Percentiles rank a stretch among this genome's conserved stretches.
Conservation (phyloP, 2,888 invertebrate genomes). For the Melieria crassipennis region DNA sequence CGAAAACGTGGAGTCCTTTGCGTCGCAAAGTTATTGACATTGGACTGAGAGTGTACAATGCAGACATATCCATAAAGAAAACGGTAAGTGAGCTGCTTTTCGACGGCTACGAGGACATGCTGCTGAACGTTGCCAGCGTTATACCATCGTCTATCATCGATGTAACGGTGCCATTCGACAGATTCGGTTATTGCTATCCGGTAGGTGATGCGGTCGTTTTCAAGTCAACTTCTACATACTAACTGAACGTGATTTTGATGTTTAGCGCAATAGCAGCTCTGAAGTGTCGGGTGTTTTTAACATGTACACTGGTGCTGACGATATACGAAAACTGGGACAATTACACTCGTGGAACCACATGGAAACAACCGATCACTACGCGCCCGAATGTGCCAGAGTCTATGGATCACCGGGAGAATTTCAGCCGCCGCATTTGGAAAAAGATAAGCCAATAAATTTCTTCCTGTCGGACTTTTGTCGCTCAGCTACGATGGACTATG, state of each 20-base stretch:
- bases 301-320: slow-evolving; percentile 75
- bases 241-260: slow-evolving; percentile 41
- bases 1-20: slow-evolving; percentile 48
- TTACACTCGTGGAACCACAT: slow-evolving; percentile 78
- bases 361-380: slow-evolving; percentile 68
- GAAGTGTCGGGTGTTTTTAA: slow-evolving; percentile 79
- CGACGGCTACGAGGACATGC: slow-evolving; percentile 79
- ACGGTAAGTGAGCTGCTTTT: slow-evolving; percentile 77
- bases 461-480: slow-evolving; percentile 83
- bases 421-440: slow-evolving; percentile 73
- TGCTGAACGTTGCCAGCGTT: slow-evolving; percentile 73
- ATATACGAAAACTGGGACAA: slow-evolving; percentile 73
- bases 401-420: slow-evolving; percentile 83
- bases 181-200: slow-evolving; percentile 85
- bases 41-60: slow-evolving; percentile 69
- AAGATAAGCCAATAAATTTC: slow-evolving; percentile 70
- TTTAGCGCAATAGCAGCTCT: slow-evolving; percentile 80
- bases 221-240: not conserved
- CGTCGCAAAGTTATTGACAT: slow-evolving; percentile 66
- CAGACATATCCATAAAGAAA: slow-evolving; percentile 70
- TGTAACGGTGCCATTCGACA: slow-evolving; percentile 73
- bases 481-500: slow-evolving; percentile 71
- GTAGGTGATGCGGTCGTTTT: slow-evolving; percentile 59
- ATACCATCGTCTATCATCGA: slow-evolving; percentile 68
- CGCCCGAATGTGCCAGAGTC: slow-evolving; percentile 70